Evolutionary conservation across 2,113 vertebrate genomes (phyloP), one percentile per base, ranked within the genome.

Genomic region (Neolamprologus kungweensis): DNA sequence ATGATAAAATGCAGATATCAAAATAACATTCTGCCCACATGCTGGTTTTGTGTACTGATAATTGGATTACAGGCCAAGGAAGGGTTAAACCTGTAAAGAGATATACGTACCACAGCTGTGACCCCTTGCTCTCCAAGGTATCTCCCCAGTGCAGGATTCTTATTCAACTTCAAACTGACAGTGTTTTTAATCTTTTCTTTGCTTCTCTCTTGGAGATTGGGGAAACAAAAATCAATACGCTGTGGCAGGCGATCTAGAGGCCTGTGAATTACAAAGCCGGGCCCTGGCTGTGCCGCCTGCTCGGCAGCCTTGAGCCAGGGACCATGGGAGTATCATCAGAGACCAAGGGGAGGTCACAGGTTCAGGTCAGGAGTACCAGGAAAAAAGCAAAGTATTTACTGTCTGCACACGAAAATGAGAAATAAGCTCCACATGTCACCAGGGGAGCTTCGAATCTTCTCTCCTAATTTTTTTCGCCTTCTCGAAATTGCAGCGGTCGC

Each of bases 131-230:
- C 65, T 28, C 94, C 87, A 87, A 42, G 95, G 96, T 93, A 94
- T 98, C 97, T 95, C 94, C 97, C 97, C 94, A 83, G 96, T 96
- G 96, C 97, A 96, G 96, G 97, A 98, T 98, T 98, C 97, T 98
- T 98, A 98, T 97, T 99, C 97, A 98, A 97, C 97, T 98, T 97
- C 97, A 97, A 97, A 98, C 98, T 99, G 98, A 99, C 98, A 98
- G 97, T 98, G 98, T 98, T 99, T 99, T 99, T 99, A 98, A 99
- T 99, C 98, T 99, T 98, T 98, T 97, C 97, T 97, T 97, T 96
- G 97, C 97, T 97, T 97, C 97, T 97, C 97, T 97, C 96, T 96
- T 98, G 97, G 96, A 98, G 98, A 98, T 99, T 98, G 98, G 98
- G 85, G 93, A 98, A 98, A 97, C 97, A 98, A 98, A 99, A 99